These are phyloP conservation scores for Holacanthus passer DNA, from an alignment of 2,113 vertebrate species.

Conservation along the genomic window DNA sequence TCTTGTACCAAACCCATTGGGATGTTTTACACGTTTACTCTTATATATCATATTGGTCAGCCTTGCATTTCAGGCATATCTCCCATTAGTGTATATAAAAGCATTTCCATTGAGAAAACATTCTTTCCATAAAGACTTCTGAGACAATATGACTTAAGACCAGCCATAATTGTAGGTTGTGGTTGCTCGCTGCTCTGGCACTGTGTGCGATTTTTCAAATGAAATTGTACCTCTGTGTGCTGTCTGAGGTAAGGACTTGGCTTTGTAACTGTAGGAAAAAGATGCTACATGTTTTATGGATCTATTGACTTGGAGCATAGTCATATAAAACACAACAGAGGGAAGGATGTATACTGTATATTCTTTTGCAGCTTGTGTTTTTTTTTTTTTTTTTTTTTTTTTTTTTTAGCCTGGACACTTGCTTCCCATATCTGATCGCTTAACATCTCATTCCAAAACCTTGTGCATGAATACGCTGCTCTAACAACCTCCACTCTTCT, in stretches of 20 bases:
- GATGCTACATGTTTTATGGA: conserved; percentile 22
- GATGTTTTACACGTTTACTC: background rate
- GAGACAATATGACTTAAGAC: conserved; percentile 67
- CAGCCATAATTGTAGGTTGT: conserved; percentile 74
- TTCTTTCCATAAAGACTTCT: conserved; percentile 66
- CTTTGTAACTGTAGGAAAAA: conserved; percentile 35
- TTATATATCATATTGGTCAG: background rate
- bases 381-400: background rate
- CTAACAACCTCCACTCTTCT: background rate
- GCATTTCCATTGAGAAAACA: conserved; percentile 71
- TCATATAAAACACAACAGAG: background rate
- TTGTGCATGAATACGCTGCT: background rate
- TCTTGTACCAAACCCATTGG: background rate
- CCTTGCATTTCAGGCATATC: conserved; percentile 5
- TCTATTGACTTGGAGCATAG: conserved; percentile 8
- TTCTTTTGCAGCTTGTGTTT: background rate
- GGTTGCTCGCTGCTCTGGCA: conserved; percentile 65
- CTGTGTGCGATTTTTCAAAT: conserved; percentile 50
- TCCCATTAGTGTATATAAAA: conserved; percentile 42
- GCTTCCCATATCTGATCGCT: background rate
- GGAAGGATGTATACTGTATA: background rate
- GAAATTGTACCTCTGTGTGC: conserved; percentile 59
- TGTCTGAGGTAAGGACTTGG: conserved; percentile 61
- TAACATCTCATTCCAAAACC: background rate
- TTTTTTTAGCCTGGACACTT: background rate